Evolutionary conservation across 2,113 vertebrate species (phyloP), one percentile per base, ranked within the genome.

Genomic region (Montifringilla adamsi): DNA sequence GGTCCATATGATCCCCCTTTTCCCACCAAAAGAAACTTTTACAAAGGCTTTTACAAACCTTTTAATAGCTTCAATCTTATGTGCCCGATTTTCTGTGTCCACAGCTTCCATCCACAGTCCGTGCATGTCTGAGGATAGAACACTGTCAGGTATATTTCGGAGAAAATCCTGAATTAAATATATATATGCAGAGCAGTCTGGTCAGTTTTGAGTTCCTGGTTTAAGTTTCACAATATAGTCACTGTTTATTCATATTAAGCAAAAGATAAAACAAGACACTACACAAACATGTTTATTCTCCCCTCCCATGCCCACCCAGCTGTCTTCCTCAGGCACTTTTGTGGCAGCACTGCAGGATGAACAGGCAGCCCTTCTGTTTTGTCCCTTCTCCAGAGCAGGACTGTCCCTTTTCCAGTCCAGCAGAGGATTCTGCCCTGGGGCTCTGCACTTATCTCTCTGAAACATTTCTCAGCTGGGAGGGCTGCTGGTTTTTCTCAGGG

Each of bases 131-230:
- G 98, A 98, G 86, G 98, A 98, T 81, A 98, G 97, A 94, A 98
- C 92, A 95, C 98, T 98, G 82, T 98, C 98, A 92, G 98, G 98
- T 93, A 98, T 97, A 96, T 98, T 98, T 92, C 98, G 98, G 33
- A 98, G 97, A 97, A 98, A 98, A 97, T 98, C 98, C 98, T 98
- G 95, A 97, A 97, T 97, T 96, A 97, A 98, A 98, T 95, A 97
- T 92, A 98, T 91, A 97, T 39, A 95, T 64, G 93, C 78, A 97
- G 91, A 96, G 96, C 92, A 95, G 79, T 95, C 86, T 96, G 95
- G 97, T 97, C 95, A 97, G 96, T 96, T 95, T 87, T 82, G 75
- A 96, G 46, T 85, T 87, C 82, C 77, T 94, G 43, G 66, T 41
- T 93, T 92, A 58, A 10, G 47, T 90, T 94, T 94, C 90, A 94